Evolutionary conservation across 53 echinoderm and acorn worm species (phyloP), one percentile per base, ranked within the genome.

Genomic region (Hippasteria phrygiana): DNA sequence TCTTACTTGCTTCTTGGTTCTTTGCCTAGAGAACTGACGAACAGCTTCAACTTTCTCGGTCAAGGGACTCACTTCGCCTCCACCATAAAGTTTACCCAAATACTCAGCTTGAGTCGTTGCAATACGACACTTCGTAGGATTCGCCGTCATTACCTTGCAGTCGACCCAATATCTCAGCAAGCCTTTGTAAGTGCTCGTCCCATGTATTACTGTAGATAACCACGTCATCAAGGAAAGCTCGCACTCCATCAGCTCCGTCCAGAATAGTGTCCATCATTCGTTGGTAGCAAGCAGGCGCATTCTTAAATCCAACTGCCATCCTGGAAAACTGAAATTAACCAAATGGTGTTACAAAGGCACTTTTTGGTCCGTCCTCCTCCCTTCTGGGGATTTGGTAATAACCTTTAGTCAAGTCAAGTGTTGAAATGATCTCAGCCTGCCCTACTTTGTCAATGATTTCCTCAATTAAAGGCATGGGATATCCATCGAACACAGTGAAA

Each of bases 1-100:
- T 37, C 88, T 47, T 24, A 94, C 94, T 70, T 94, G 77, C 33
- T 78, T 91, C 72, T 94, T 91, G 2, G 88, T 91, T 39, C 88
- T 48, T 20, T 88, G 93, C 37, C 75, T 78, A 14, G 87, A 84
- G 55, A 76, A 88, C 36, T 80, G 24, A 10, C 74, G 38, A 20
- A 91, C 88, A 43, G 84, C 91, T 35, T 91, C 91, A 10, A 93
- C 43, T 32, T 93, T 93, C 1, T 75, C 93, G 37, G 83, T 75
- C 26, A 88, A 55, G 29, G 90, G 91, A 45, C 73, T 77, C 12
- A 93, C 71, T 39, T 48, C 51, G 14, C 93, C 91, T 43, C 74
- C 63, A 10, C 93, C 91, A 43, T 91, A 62, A 46, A 91, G 75
- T 80, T 91, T 79, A 0, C 93, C 88, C 18, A 93, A 63, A 51